These are phyloP conservation scores for Perizoma affinitatum DNA, from an alignment of 2,888 invertebrate species.

Conservation along the genomic window DNA sequence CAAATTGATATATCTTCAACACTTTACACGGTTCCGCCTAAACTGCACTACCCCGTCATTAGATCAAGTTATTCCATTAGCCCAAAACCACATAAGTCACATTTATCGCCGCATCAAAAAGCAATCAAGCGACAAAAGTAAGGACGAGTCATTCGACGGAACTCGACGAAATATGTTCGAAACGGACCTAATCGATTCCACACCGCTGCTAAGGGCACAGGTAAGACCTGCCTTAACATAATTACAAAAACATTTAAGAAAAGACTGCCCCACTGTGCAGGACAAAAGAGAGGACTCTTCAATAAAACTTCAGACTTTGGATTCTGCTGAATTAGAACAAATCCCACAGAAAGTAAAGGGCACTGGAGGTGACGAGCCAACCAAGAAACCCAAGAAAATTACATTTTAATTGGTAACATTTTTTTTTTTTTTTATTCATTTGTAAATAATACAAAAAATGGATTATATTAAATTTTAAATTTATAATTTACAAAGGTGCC, in stretches of 20 bases:
- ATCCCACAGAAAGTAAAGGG: conserved; percentile 54
- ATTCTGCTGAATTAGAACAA: conserved; percentile 70
- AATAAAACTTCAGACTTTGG: conserved; percentile 73
- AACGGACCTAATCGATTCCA: conserved; percentile 73
- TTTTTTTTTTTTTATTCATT: conserved; percentile 21
- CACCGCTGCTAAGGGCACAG: conserved; percentile 50
- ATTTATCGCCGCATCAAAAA: conserved; percentile 82
- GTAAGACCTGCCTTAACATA: conserved; percentile 60
- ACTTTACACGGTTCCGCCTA: conserved; percentile 71
- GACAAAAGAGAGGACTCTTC: conserved; percentile 72
- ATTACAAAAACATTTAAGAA: too few species aligned
- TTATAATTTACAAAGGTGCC: conserved; percentile 58
- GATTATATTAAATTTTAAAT: conserved; percentile 20
- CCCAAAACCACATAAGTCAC: conserved; percentile 81
- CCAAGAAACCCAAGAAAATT: conserved; percentile 75
- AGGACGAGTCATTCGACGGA: conserved; percentile 66
- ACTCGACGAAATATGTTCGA: conserved; percentile 61
- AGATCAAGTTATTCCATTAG: conserved; percentile 67
- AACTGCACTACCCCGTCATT: conserved; percentile 74
- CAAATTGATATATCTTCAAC: conserved; percentile 41
- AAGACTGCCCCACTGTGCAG: too few species aligned
- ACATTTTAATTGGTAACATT: conserved; percentile 57
- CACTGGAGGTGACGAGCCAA: conserved; percentile 36
- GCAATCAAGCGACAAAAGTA: conserved; percentile 80
- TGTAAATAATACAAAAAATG: conserved; percentile 28